A percentile compares a stretch with the other conserved stretches of the same genome.
Evolutionary conservation across 2,113 vertebrate species (phyloP).

Genomic region (Esox niger): DNA sequence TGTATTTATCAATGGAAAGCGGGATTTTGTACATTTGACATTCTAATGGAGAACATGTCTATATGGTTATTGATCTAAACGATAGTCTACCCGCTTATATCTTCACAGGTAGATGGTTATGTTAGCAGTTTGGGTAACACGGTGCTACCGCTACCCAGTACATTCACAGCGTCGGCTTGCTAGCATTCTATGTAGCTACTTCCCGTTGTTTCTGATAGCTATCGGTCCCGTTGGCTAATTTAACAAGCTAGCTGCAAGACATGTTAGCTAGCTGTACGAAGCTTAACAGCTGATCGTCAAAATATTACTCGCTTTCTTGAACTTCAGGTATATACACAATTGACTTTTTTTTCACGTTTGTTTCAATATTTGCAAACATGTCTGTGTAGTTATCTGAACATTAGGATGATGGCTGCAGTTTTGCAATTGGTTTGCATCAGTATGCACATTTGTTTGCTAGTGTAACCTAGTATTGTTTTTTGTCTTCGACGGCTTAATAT

Average conservation of each 20-base stretch:
- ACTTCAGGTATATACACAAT: no score
- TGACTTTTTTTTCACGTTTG: no score
- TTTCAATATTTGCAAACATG: no score
- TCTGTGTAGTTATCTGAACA: neutral
- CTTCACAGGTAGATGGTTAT: neutral
- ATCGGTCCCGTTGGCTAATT: neutral
- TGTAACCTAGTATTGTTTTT: neutral
- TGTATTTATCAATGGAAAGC: neutral
- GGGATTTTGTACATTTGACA: neutral
- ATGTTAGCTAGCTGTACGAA: no score
- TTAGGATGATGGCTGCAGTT: neutral
- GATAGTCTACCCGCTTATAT: neutral
- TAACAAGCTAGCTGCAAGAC: neutral
- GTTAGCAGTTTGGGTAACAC: neutral
- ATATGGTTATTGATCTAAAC: neutral
- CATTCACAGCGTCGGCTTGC: neutral
- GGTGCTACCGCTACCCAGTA: neutral
- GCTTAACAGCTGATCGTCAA: neutral
- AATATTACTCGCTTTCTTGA: neutral
- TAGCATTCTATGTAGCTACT: neutral
- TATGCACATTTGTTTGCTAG: no score
- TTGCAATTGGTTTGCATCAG: no score
- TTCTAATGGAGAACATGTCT: neutral
- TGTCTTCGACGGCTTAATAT: neutral
- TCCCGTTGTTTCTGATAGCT: neutral